Evolutionary conservation across 2,888 invertebrate species (phyloP).

Genomic region (Lordiphosa andalusiaca): DNA sequence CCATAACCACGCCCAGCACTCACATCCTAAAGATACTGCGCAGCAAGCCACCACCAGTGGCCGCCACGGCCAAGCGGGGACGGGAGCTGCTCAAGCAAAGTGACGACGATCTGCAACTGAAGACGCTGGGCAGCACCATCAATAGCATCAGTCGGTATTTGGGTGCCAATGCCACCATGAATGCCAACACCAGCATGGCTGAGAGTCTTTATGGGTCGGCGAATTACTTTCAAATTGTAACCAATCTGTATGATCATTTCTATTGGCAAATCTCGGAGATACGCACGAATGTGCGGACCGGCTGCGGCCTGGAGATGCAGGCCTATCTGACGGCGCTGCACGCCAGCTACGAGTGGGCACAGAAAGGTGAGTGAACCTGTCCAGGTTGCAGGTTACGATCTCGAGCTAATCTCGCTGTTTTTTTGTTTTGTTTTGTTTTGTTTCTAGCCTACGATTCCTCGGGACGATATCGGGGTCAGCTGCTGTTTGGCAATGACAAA

Average conservation of each 20-base stretch:
- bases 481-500: constrained; percentile 90
- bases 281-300: constrained; percentile 81
- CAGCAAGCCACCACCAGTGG: constrained; percentile 62
- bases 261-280: constrained; percentile 79
- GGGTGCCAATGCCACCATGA: constrained; percentile 41
- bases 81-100: constrained; percentile 72
- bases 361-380: constrained; percentile 85
- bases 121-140: constrained; percentile 69
- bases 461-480: constrained; percentile 88
- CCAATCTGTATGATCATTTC: constrained; percentile 79
- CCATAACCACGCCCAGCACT: constrained; percentile 48
- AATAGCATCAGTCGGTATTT: constrained; percentile 78
- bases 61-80: constrained; percentile 66
- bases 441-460: constrained; percentile 88
- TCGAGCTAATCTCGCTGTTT: not conserved
- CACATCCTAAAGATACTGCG: constrained; percentile 77
- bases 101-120: constrained; percentile 71
- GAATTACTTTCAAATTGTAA: constrained; percentile 78
- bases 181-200: constrained; percentile 32
- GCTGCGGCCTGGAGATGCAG: constrained; percentile 83
- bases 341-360: constrained; percentile 87
- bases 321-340: constrained; percentile 83
- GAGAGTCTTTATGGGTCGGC: constrained; percentile 62
- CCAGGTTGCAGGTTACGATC: not conserved
- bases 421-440: too few relatives aligned